A percentile compares a stretch with the other conserved stretches of the same genome.
These are phyloP conservation scores for Parotia lawesii DNA, from an alignment of 2,113 vertebrate genomes.

Conservation along the genomic window DNA sequence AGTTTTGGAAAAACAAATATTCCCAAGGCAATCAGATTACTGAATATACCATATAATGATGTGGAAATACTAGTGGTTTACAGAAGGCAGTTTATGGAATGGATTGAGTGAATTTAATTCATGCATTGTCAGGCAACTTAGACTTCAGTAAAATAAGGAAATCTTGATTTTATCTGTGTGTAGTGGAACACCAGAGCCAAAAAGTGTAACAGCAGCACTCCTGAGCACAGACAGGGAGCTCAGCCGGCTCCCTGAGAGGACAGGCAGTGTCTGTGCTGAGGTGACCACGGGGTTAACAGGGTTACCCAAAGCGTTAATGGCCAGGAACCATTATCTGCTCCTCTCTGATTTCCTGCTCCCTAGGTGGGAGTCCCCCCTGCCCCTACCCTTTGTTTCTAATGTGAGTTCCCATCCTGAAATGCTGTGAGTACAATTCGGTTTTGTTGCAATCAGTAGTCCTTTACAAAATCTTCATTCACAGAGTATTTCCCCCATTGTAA, in stretches of 20 bases:
- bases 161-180: background rate
- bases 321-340: conserved; percentile 22
- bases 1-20: conserved; percentile 67
- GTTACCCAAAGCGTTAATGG: background rate
- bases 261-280: background rate
- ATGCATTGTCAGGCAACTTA: background rate
- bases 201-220: background rate
- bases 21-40: conserved; percentile 62
- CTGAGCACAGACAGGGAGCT: background rate
- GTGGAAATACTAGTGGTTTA: conserved; percentile 35
- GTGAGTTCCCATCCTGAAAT: conserved; percentile 44
- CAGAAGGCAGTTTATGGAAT: conserved; percentile 32
- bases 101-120: conserved; percentile 26
- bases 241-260: background rate
- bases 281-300: conserved; percentile 17
- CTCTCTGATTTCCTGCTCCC: conserved; percentile 46
- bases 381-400: conserved; percentile 42
- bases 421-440: conserved; percentile 6
- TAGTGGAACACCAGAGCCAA: background rate
- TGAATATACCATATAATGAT: conserved; percentile 2
- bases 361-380: conserved; percentile 29
- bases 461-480: conserved; percentile 46
- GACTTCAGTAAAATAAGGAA: background rate
- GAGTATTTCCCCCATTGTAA: conserved; percentile 41
- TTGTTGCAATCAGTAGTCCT: conserved; percentile 7